phyloP scores from a whole-genome alignment of 1,140 invertebrate genomes.

The Drosophila lacteicornis region DNA sequence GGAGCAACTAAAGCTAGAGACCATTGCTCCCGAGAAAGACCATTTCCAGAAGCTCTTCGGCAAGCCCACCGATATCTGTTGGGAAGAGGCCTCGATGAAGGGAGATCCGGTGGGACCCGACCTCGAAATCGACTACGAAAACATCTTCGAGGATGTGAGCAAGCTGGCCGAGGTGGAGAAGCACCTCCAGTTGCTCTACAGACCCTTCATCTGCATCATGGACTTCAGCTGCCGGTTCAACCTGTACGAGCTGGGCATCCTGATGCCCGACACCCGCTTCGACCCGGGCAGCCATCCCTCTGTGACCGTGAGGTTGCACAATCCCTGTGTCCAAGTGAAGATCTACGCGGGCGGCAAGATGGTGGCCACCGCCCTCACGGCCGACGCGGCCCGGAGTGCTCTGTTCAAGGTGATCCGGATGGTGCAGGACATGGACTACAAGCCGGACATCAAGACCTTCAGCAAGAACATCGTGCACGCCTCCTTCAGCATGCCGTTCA shows the following conservation, averaged over 20 bases:
- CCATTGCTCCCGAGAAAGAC: background rate
- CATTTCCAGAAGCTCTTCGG: background rate
- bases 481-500: slow-evolving; percentile 65
- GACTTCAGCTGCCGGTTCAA: slow-evolving; percentile 52
- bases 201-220: slow-evolving; percentile 58
- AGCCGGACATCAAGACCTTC: slow-evolving; percentile 41
- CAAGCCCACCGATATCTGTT: background rate
- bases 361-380: slow-evolving; percentile 30
- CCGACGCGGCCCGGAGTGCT: slow-evolving; percentile 30
- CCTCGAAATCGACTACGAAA: slow-evolving; percentile 48
- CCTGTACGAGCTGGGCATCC: slow-evolving; percentile 52
- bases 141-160: slow-evolving; percentile 45
- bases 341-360: slow-evolving; percentile 50
- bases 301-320: slow-evolving; percentile 19
- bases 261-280: slow-evolving; percentile 49
- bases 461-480: slow-evolving; percentile 57
- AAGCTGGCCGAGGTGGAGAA: slow-evolving; percentile 45
- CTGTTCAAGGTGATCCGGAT: slow-evolving; percentile 48
- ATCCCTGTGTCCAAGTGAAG: slow-evolving; percentile 41
- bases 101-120: slow-evolving; percentile 11
- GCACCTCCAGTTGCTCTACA: slow-evolving; percentile 52
- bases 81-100: slow-evolving; percentile 7
- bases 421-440: slow-evolving; percentile 54
- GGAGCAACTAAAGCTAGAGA: background rate
- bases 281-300: slow-evolving; percentile 55